Percentiles rank a stretch among this genome's conserved stretches.
Evolutionary conservation across 2,888 invertebrate genomes (phyloP).

Genomic region (Linnaemya vulpina): DNA sequence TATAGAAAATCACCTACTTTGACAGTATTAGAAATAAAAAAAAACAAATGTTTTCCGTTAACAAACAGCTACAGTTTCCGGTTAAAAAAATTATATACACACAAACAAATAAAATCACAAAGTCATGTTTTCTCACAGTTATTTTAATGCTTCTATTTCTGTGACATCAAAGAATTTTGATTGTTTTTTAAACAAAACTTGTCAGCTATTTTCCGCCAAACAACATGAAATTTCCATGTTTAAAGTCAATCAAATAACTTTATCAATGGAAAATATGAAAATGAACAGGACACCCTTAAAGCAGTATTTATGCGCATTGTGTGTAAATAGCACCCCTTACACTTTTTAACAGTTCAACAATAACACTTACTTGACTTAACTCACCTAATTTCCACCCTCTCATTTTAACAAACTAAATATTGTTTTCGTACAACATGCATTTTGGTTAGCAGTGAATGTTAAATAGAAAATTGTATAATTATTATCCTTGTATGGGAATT

Average conservation of each 20-base stretch:
- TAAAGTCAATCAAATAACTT: slow-evolving; percentile 72
- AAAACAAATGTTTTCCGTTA: slow-evolving; percentile 59
- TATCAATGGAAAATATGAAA: slow-evolving; percentile 48
- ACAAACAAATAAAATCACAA: slow-evolving; percentile 75
- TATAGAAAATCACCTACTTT: slow-evolving; percentile 65
- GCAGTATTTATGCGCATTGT: slow-evolving; percentile 32
- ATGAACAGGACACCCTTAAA: slow-evolving; percentile 57
- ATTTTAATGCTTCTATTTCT: slow-evolving; percentile 43
- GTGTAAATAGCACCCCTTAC: slow-evolving; percentile 30
- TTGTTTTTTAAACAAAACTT: slow-evolving; percentile 63
- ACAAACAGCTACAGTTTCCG: slow-evolving; percentile 68
- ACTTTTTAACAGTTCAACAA: slow-evolving; percentile 10
- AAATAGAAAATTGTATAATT: slow-evolving; percentile 34
- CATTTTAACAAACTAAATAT: neutral
- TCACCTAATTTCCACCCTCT: slow-evolving; percentile 37
- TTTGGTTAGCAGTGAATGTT: slow-evolving; percentile 27
- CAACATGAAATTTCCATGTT: slow-evolving; percentile 77
- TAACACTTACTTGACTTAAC: slow-evolving; percentile 38
- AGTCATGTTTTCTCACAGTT: slow-evolving; percentile 80
- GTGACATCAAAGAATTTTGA: slow-evolving; percentile 56
- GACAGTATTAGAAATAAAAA: slow-evolving; percentile 50
- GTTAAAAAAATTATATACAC: slow-evolving; percentile 63
- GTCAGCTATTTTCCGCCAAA: slow-evolving; percentile 80
- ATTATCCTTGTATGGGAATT: slow-evolving; percentile 72
- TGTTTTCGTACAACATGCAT: neutral